Conservation (phyloP, 64 coral and sea anemone genomes). For the Montipora sp. region DNA sequence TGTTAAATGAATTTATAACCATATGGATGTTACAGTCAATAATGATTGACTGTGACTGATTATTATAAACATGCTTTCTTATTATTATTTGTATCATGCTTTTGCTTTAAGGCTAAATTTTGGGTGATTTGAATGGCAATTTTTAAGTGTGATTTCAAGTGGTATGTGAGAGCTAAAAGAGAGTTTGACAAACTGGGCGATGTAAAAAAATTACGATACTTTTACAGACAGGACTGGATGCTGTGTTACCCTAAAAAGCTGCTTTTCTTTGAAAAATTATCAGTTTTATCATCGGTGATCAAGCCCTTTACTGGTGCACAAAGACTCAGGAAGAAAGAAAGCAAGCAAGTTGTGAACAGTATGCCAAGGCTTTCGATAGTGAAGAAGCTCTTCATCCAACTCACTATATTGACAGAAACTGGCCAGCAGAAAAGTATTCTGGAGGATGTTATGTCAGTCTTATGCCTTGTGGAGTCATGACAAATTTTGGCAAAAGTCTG, state of each 20-base stretch:
- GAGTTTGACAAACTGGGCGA: too few species aligned
- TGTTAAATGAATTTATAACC: too few species aligned
- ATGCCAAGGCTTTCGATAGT: slow-evolving; percentile 85
- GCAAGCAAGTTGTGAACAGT: slow-evolving; percentile 87
- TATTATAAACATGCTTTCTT: too few species aligned
- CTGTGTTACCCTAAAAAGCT: not conserved
- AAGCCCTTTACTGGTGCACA: slow-evolving; percentile 84
- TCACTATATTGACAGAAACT: slow-evolving; percentile 98
- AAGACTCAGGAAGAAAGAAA: slow-evolving; percentile 94
- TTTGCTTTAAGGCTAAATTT: too few species aligned
- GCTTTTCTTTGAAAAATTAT: not conserved
- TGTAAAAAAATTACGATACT: too few species aligned
- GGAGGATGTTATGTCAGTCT: slow-evolving; percentile 93
- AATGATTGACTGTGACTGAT: too few species aligned
- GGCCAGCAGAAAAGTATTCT: slow-evolving; percentile 98
- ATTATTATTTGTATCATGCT: too few species aligned
- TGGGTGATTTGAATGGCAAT: too few species aligned
- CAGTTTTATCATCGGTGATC: slow-evolving; percentile 90
- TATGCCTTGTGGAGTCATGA: slow-evolving; percentile 83
- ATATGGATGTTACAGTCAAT: too few species aligned
- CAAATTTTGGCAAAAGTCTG: slow-evolving; percentile 70
- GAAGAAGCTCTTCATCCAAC: slow-evolving; percentile 84
- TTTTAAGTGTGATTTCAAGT: too few species aligned
- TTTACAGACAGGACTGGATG: not conserved
- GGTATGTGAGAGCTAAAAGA: too few species aligned